Base-by-base conservation (phyloP, 1,140 invertebrate genomes). In the Nebria ingens region DNA sequence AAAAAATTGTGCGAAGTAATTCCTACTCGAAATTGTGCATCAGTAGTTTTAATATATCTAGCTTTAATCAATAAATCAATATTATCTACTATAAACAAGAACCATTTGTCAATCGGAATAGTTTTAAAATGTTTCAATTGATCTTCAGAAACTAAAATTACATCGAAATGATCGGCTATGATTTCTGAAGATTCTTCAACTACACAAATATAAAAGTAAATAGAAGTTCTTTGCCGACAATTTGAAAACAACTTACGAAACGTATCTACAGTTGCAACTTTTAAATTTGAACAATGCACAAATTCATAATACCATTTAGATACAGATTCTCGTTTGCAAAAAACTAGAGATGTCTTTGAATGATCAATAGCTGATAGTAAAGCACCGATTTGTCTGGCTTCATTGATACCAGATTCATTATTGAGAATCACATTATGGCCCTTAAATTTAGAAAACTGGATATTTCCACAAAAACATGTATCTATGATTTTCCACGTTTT, bases 231-330 rank as follows among this genome's bases (percentile, higher is more conserved):
- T 12, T 17, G 17, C 6, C 17, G 15, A 45, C 17, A 45, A 17
- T 45, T 4, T 17, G n/a, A n/a, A n/a, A n/a, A n/a, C n/a, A n/a
- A n/a, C n/a, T n/a, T n/a, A n/a, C n/a, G n/a, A 11, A 12, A 45
- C 6, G 9, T 45, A 6, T 45, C 17, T 45, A n/a, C 40, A 17
- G 40, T 45, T 4, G 6, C 15, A 9, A 45, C 3, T 12, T 12
- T 45, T 12, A 45, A 12, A 12, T 45, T 45, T 45, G 17, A 45
- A 12, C 15, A 4, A 45, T 9, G n/a, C n/a, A 17, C 9, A 9
- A 45, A 45, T 17, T 45, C 40, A 17, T 45, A 45, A 45, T 17
- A 17, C 40, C 40, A 45, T 45, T 45, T 45, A 9, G 40, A 17
- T 17, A 45, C 3, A 12, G 40, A 45, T 6, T 4, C 17, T 11